Evolutionary conservation across 2,888 invertebrate species (phyloP).

Genomic region (Diadegma fenestrale): DNA sequence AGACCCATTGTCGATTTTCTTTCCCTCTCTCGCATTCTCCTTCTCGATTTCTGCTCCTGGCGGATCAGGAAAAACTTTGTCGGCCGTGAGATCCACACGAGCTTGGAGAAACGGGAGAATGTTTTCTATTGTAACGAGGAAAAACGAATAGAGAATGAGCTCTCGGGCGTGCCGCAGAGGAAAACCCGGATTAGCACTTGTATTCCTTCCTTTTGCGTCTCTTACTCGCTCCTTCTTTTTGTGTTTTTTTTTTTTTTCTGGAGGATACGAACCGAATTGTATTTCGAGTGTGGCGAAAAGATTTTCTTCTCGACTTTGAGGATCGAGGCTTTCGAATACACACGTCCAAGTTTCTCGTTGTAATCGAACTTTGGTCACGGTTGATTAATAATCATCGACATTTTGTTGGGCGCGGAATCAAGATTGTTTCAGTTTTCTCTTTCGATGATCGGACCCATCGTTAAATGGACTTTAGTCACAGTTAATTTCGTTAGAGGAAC

Average conservation of each 20-base stretch:
- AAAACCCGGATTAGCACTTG: slow-evolving; percentile 78
- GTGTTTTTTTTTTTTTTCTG: background rate
- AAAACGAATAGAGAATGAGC: slow-evolving; percentile 63
- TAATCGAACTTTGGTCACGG: slow-evolving; percentile 16
- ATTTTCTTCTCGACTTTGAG: slow-evolving; percentile 32
- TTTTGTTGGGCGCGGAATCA: slow-evolving; percentile 1
- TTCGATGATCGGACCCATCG: slow-evolving; percentile 46
- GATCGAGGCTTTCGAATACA: slow-evolving; percentile 28
- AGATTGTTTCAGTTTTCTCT: slow-evolving; percentile 18
- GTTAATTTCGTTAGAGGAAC: slow-evolving; percentile 84
- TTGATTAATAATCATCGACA: slow-evolving; percentile 39
- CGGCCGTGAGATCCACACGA: slow-evolving; percentile 65
- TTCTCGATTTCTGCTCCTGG: slow-evolving; percentile 9
- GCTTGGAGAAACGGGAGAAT: slow-evolving; percentile 59
- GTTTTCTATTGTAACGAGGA: slow-evolving; percentile 52
- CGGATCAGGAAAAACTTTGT: slow-evolving; percentile 62
- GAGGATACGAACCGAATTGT: slow-evolving; percentile 75
- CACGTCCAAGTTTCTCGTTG: slow-evolving; percentile 13
- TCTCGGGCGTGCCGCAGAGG: slow-evolving; percentile 57
- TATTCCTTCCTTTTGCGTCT: slow-evolving; percentile 60
- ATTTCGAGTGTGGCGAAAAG: slow-evolving; percentile 72
- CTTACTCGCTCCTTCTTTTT: slow-evolving; percentile 12
- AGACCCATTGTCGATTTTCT: slow-evolving; percentile 77
- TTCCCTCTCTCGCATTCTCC: slow-evolving; percentile 47
- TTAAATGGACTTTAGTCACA: slow-evolving; percentile 83